phyloP scores from a whole-genome alignment of 2,888 invertebrate species.

The Cyclophora punctaria region DNA sequence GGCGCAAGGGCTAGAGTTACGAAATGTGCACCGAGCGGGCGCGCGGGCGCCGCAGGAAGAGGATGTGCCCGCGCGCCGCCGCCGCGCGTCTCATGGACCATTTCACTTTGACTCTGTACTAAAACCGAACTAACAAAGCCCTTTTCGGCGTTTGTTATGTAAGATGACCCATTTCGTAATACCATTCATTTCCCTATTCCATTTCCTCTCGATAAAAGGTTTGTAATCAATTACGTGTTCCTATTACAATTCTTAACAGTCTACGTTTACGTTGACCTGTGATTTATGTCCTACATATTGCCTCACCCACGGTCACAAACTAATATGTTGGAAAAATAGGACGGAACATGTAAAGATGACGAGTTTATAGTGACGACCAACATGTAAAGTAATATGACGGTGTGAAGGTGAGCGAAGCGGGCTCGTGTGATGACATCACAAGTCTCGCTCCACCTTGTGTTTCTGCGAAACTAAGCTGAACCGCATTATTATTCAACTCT shows the following conservation, averaged over 20 bases:
- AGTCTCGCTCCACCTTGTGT: conserved; percentile 42
- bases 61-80: conserved; percentile 47
- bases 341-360: conserved; percentile 11
- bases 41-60: conserved; percentile 59
- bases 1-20: conserved; percentile 56
- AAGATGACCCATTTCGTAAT: no score
- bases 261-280: no score
- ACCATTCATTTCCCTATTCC: no score
- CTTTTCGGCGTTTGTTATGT: no score
- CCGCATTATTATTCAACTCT: conserved; percentile 55
- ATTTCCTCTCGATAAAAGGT: no score
- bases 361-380: conserved; percentile 22
- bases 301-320: conserved; percentile 2
- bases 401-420: conserved; percentile 48
- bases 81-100: conserved; percentile 25
- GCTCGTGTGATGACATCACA: conserved; percentile 58
- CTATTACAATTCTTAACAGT: no score
- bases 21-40: conserved; percentile 42
- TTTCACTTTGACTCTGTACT: conserved; percentile 14
- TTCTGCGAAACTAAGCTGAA: conserved; percentile 63
- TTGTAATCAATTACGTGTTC: no score
- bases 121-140: no score
- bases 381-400: conserved; percentile 16
- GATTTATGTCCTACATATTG: no score
- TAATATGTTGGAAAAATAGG: conserved; percentile 10